These are phyloP conservation scores for Kuschelorhynchus macadamiae DNA, from an alignment of 2,888 invertebrate genomes.

Conservation along the genomic window DNA sequence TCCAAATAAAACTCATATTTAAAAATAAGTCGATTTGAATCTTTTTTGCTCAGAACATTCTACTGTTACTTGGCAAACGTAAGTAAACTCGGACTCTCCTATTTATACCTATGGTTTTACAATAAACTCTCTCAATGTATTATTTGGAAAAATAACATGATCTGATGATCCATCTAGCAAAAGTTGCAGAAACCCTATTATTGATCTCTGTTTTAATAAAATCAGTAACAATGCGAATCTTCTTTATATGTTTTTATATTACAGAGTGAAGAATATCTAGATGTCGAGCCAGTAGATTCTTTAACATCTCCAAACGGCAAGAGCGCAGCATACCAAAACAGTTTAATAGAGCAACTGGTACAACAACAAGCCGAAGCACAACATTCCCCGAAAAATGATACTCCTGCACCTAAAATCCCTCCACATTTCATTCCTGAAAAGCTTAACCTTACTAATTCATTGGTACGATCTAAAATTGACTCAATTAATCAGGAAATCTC, in stretches of 20 bases:
- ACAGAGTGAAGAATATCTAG: conserved; percentile 63
- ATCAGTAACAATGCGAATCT: too few species aligned
- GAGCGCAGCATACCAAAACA: conserved; percentile 69
- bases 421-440: conserved; percentile 63
- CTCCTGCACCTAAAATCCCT: conserved; percentile 64
- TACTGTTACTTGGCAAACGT: too few species aligned
- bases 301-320: conserved; percentile 56
- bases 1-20: not conserved
- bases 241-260: too few species aligned
- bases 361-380: conserved; percentile 65
- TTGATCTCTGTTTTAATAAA: too few species aligned
- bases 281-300: conserved; percentile 57
- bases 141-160: not conserved
- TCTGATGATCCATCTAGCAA: too few species aligned
- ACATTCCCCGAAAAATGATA: conserved; percentile 55
- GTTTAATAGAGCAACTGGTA: conserved; percentile 70
- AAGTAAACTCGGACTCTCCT: too few species aligned
- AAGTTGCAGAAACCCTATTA: too few species aligned
- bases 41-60: too few species aligned
- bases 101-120: too few species aligned
- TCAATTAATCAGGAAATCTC: conserved; percentile 72
- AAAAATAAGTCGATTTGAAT: not conserved
- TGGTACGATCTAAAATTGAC: conserved; percentile 65
- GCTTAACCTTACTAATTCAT: conserved; percentile 64
- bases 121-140: not conserved